Evolutionary conservation across 2,113 vertebrate genomes (phyloP).

Genomic region (Morphnarchus princeps): DNA sequence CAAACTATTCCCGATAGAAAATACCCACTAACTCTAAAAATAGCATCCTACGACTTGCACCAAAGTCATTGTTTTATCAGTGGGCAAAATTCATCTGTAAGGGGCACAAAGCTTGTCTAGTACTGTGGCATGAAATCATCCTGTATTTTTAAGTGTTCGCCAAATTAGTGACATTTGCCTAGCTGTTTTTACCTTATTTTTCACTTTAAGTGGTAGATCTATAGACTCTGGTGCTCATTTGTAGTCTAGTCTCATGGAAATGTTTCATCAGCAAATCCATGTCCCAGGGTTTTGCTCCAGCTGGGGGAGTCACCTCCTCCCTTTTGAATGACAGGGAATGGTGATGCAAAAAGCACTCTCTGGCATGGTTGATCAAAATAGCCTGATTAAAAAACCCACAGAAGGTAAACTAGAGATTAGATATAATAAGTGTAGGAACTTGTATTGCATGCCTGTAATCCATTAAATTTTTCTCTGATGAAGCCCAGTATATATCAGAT

Average conservation of each 20-base stretch:
- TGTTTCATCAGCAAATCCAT: neutral
- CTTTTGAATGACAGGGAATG: neutral
- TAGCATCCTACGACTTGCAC: neutral
- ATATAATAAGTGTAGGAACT: neutral
- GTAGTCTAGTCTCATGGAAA: neutral
- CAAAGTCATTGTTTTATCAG: neutral
- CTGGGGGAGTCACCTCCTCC: neutral
- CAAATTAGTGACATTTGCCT: neutral
- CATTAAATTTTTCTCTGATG: neutral
- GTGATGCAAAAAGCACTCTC: neutral
- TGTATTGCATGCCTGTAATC: neutral
- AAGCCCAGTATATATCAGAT: neutral
- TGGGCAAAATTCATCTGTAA: neutral
- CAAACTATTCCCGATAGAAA: neutral
- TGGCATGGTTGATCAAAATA: neutral
- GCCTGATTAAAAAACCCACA: neutral
- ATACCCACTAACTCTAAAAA: neutral
- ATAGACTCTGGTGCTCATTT: neutral
- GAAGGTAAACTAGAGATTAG: neutral
- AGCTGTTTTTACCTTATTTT: neutral
- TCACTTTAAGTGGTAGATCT: neutral
- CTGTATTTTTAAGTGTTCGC: neutral
- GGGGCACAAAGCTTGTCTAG: neutral
- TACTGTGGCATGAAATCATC: neutral
- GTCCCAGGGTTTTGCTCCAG: neutral